phyloP scores from a whole-genome alignment of 2,113 vertebrate species.

The Petrocephalus zakoni region DNA sequence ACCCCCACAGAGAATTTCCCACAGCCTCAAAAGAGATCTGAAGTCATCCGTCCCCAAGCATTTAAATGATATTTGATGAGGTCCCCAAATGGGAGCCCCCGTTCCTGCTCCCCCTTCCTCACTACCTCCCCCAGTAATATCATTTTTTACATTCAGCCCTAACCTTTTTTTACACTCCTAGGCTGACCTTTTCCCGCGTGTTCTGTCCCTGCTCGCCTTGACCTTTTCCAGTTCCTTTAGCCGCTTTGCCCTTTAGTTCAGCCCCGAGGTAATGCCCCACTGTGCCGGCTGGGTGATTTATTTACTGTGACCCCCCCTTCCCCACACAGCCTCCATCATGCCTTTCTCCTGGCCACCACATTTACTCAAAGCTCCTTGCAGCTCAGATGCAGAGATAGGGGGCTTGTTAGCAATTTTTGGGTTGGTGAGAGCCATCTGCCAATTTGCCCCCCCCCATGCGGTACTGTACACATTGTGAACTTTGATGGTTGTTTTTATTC shows the following conservation, averaged over 20 bases:
- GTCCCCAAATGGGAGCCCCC: background rate
- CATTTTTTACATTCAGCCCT: slow-evolving; percentile 39
- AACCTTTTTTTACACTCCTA: slow-evolving; percentile 30
- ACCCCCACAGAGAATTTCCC: background rate
- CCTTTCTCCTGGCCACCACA: background rate
- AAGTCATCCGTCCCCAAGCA: background rate
- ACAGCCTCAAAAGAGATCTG: background rate
- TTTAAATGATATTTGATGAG: background rate
- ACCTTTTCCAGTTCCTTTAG: slow-evolving; percentile 48
- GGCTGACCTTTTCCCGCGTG: slow-evolving; percentile 50
- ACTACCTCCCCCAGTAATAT: slow-evolving; percentile 16
- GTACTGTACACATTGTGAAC: background rate
- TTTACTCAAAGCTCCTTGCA: background rate
- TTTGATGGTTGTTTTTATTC: background rate
- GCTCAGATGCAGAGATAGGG: background rate
- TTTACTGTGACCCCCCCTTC: slow-evolving; percentile 35
- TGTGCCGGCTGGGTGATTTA: slow-evolving; percentile 52
- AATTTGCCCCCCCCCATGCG: background rate
- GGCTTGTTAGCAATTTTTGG: background rate
- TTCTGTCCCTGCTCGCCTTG: slow-evolving; percentile 51
- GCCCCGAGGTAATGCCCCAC: slow-evolving; percentile 49
- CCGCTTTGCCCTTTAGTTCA: slow-evolving; percentile 50
- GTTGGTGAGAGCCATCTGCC: no score
- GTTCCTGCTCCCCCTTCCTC: slow-evolving; percentile 13
- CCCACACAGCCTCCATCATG: background rate